Percentiles rank a stretch among this genome's conserved stretches.
phyloP scores from a whole-genome alignment of 2,113 vertebrate species.

The Spilogale gracilis region DNA sequence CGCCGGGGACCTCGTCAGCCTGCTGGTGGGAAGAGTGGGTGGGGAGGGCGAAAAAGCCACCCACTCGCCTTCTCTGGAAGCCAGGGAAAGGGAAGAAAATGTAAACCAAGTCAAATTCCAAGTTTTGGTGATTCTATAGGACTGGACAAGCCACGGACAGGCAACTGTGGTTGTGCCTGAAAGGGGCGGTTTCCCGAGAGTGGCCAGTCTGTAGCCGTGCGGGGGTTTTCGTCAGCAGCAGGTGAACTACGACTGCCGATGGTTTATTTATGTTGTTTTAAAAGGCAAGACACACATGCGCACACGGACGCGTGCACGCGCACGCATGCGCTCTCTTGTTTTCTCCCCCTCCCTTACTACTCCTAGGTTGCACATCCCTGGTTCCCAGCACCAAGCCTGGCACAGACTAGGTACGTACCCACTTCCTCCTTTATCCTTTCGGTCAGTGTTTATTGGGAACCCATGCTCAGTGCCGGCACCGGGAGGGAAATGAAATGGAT shows the following conservation, averaged over 20 bases:
- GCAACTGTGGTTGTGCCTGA: background rate
- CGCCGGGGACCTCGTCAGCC: background rate
- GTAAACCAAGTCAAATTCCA: background rate
- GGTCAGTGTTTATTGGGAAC: background rate
- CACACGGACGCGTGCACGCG: too few species aligned
- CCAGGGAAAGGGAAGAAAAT: background rate
- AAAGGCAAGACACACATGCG: background rate
- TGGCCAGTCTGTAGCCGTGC: background rate
- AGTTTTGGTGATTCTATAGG: background rate
- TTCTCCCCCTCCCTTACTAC: background rate
- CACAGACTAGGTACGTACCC: background rate
- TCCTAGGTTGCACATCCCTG: background rate
- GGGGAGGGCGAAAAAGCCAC: background rate
- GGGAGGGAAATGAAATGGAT: background rate
- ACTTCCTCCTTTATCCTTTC: background rate
- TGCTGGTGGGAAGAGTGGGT: background rate
- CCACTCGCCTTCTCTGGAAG: background rate
- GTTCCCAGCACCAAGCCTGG: background rate
- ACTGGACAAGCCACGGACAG: background rate
- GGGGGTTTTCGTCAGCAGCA: background rate
- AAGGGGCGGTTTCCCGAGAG: background rate
- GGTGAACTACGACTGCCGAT: background rate
- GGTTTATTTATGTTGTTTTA: background rate
- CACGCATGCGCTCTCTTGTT: background rate
- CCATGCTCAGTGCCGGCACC: rapidly evolving